Evolutionary conservation across 2,113 vertebrate species (phyloP), one percentile per base, ranked within the genome.

Genomic region (Odocoileus hemionus): DNA sequence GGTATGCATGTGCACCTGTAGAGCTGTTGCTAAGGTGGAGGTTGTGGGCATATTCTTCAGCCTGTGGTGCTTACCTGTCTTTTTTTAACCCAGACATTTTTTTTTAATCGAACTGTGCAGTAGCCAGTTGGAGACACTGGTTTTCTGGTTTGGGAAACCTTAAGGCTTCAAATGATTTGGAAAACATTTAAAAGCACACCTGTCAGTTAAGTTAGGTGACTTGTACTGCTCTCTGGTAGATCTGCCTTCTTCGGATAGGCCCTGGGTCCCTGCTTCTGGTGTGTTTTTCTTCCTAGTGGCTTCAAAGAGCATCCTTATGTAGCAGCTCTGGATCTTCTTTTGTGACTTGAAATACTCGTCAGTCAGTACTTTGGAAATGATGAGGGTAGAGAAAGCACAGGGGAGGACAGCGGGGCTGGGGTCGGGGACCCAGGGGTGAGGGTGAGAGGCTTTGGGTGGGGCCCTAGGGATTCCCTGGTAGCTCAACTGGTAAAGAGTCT

Each of bases 141-240:
- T 15, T 36, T 47, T 89, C 3, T 36, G 43, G 36, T 60, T 36
- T 82, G 54, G 26, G 61, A 47, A n/a, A 28, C 16, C 3, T 5
- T 39, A 13, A n/a, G 9, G 7, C 50, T 7, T 33, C 6, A 30
- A 26, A n/a, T 33, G 70, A 33, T 70, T 52, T 28, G 26, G 43
- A 6, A n/a, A 64, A 7, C 47, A 7, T 11, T 74, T 14, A 19
- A 19, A 25, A 47, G 74, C 23, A 4, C 26, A 28, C 21, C 13
- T 36, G 28, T 82, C 58, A 1, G 36, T 52, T 30, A 50, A 70
- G 67, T 39, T 70, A 11, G 9, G 8, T 76, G 9, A 7, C 52
- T 17, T 5, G 47, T 55, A 23, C 14, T 1, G 3, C 0, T 0
- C 50, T 13, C 2, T 45, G 14, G 1, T 0, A 33, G 76, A 43